phyloP scores from a whole-genome alignment of 2,797 vertebrate genomes.

The Kryptopterus vitreolus region DNA sequence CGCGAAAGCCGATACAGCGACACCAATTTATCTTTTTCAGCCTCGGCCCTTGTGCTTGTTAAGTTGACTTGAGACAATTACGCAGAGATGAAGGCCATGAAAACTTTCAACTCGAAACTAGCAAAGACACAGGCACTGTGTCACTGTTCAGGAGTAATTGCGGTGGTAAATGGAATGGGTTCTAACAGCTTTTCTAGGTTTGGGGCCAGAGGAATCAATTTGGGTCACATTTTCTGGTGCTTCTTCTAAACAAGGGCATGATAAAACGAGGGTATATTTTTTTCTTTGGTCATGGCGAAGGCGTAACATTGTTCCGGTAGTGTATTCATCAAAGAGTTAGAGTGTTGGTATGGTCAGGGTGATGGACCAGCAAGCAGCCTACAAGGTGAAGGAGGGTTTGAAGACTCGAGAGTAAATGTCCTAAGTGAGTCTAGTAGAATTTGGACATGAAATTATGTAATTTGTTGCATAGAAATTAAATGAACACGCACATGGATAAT shows the following conservation, averaged over 20 bases:
- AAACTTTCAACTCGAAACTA: conserved; percentile 26
- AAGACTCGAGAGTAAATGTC: neutral
- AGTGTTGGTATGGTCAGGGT: conserved; percentile 2
- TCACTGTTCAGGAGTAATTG: conserved; percentile 34
- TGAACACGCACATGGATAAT: neutral
- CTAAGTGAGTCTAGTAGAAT: neutral
- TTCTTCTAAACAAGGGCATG: conserved; percentile 20
- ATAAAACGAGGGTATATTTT: conserved; percentile 1
- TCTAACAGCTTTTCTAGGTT: conserved; percentile 2
- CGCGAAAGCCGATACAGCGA: conserved; percentile 59
- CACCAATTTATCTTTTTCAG: conserved; percentile 66
- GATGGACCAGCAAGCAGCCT: neutral
- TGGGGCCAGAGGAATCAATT: conserved; percentile 7
- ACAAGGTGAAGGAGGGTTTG: neutral
- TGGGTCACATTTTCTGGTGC: conserved; percentile 3
- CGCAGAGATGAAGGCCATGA: conserved; percentile 36
- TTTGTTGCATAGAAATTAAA: too few species aligned
- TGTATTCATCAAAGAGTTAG: conserved; percentile 3
- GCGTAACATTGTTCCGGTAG: neutral
- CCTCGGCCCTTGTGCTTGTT: conserved; percentile 39
- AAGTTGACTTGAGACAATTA: conserved; percentile 41
- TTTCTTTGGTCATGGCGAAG: neutral
- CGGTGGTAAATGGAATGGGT: conserved; percentile 25
- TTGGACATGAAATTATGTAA: too few species aligned
- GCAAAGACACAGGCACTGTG: neutral